These are phyloP conservation scores for Cephonodes hylas DNA, from an alignment of 2,888 invertebrate genomes.

Conservation along the genomic window DNA sequence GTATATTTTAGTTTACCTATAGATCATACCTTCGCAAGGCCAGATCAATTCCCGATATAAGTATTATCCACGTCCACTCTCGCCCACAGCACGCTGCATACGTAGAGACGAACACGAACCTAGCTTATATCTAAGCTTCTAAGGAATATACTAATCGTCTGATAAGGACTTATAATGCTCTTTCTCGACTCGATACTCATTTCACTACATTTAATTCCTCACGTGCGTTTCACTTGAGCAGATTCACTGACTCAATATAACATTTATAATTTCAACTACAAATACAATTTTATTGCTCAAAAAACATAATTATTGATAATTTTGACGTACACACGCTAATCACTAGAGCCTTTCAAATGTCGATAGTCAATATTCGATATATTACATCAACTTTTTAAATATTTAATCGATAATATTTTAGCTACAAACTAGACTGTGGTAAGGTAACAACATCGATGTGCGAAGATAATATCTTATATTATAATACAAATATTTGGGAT, in stretches of 20 bases:
- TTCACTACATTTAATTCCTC: constrained; percentile 74
- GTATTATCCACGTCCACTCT: background rate
- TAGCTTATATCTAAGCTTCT: constrained; percentile 65
- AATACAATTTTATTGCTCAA: constrained; percentile 31
- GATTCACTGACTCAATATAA: constrained; percentile 52
- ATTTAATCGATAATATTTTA: background rate
- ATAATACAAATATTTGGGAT: background rate
- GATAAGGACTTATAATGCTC: constrained; percentile 51
- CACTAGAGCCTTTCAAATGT: background rate
- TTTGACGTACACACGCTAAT: background rate
- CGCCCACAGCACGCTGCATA: background rate
- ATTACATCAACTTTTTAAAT: background rate
- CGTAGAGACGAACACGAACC: constrained; percentile 22
- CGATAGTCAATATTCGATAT: background rate
- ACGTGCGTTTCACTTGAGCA: constrained; percentile 70
- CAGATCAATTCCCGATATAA: background rate
- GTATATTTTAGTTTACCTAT: background rate
- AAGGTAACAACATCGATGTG: background rate
- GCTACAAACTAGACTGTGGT: background rate
- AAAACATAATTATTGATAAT: constrained; percentile 23
- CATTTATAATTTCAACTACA: constrained; percentile 46
- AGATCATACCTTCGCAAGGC: background rate
- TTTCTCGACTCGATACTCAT: constrained; percentile 35
- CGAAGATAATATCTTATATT: background rate
- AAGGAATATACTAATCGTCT: constrained; percentile 57